phyloP scores from a whole-genome alignment of 2,797 vertebrate species.

The Pseudocheirus occidentalis region DNA sequence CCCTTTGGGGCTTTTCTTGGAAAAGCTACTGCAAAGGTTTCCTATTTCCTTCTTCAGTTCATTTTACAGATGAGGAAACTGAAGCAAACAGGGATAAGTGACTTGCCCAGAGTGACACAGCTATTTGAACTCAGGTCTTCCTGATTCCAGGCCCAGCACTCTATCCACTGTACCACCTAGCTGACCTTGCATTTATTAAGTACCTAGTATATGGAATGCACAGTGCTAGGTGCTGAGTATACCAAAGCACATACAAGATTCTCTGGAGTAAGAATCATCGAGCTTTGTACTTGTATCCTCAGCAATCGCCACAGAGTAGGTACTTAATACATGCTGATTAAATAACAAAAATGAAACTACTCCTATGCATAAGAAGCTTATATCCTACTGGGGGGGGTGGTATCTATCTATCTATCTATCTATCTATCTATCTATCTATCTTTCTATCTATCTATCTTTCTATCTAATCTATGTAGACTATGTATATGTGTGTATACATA shows the following conservation, averaged over 20 bases:
- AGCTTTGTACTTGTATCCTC: not conserved
- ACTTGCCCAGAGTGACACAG: not conserved
- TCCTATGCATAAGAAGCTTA: not conserved
- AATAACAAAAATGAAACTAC: not conserved
- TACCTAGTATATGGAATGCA: not conserved
- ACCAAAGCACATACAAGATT: not conserved
- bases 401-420: no score
- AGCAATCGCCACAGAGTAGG: not conserved
- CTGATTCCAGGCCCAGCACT: not conserved
- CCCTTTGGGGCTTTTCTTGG: not conserved
- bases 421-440: no score
- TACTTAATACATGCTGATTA: not conserved
- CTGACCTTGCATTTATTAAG: not conserved
- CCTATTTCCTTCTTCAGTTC: not conserved
- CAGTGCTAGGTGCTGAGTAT: not conserved
- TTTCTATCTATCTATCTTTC: no score
- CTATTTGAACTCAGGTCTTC: not conserved
- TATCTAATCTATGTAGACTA: no score
- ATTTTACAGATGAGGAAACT: not conserved
- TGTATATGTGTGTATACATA: no score
- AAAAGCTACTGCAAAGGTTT: not conserved
- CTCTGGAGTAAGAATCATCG: not conserved
- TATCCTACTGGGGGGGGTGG: not conserved
- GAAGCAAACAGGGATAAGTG: not conserved
- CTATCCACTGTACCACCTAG: not conserved